Conservation (phyloP, 2,113 vertebrate genomes). For the Vombatus ursinus region DNA sequence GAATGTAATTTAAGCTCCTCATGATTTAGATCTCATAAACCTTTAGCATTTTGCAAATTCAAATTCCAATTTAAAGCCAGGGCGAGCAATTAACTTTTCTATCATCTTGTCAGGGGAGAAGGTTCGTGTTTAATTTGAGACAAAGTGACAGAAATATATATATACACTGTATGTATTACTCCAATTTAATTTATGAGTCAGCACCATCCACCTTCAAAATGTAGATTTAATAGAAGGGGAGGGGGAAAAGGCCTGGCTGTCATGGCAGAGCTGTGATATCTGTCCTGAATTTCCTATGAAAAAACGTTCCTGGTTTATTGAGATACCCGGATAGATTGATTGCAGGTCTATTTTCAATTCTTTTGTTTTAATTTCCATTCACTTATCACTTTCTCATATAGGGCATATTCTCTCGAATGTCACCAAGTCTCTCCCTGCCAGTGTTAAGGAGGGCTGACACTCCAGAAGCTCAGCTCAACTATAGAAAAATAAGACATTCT, state of each 20-base stretch:
- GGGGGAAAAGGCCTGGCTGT: conserved; percentile 79
- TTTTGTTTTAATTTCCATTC: conserved; percentile 83
- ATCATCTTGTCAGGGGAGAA: conserved; percentile 93
- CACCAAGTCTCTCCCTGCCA: conserved; percentile 46
- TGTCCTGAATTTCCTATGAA: conserved; percentile 76
- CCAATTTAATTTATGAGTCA: conserved; percentile 91
- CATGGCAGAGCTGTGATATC: conserved; percentile 70
- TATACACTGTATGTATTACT: conserved; percentile 88
- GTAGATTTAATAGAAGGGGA: conserved; percentile 85
- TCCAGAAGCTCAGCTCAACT: conserved; percentile 41
- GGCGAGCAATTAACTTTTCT: conserved; percentile 94
- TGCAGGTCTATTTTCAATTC: conserved; percentile 77
- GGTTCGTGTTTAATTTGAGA: conserved; percentile 93
- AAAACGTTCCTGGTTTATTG: conserved; percentile 71
- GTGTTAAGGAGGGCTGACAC: conserved; percentile 23
- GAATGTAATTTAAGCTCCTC: conserved; percentile 94
- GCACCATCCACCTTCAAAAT: conserved; percentile 89
- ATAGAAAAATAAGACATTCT: conserved; percentile 5
- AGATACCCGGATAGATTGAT: conserved; percentile 75
- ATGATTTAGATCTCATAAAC: conserved; percentile 94
- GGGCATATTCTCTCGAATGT: conserved; percentile 59
- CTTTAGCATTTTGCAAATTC: conserved; percentile 95
- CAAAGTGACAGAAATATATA: conserved; percentile 93
- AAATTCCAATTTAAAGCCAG: conserved; percentile 94
- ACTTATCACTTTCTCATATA: conserved; percentile 70